Evolutionary conservation across 1,140 invertebrate genomes (phyloP).

Genomic region (Reticulitermes speratus): DNA sequence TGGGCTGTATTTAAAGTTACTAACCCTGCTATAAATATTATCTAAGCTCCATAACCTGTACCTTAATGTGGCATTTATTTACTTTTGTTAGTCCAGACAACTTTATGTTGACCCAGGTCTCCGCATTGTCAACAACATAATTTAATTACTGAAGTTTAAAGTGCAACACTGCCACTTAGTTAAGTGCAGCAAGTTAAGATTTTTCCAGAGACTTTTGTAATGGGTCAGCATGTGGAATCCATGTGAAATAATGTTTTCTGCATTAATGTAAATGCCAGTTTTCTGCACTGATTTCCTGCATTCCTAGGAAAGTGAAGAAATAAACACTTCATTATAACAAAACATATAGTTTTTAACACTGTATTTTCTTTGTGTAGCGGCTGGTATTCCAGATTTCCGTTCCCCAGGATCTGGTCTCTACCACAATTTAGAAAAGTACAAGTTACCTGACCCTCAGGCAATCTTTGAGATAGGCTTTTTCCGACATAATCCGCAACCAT

Average conservation of each 20-base stretch:
- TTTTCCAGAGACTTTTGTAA: neutral
- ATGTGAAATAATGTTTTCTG: too few relatives aligned
- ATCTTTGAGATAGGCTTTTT: slow-evolving; percentile 92
- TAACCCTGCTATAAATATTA: too few relatives aligned
- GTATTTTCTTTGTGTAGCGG: slow-evolving; percentile 58
- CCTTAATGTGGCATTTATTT: too few relatives aligned
- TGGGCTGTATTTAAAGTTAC: too few relatives aligned
- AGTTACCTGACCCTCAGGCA: slow-evolving; percentile 90
- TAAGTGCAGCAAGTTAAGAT: neutral
- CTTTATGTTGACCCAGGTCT: too few relatives aligned
- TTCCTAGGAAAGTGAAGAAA: neutral
- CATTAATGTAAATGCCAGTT: neutral
- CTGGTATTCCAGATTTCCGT: slow-evolving; percentile 93
- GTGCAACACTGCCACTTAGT: too few relatives aligned
- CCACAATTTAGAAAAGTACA: slow-evolving; percentile 88
- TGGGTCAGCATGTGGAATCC: neutral
- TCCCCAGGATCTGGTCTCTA: slow-evolving; percentile 90
- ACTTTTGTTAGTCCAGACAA: too few relatives aligned
- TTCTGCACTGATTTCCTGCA: neutral
- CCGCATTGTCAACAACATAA: too few relatives aligned
- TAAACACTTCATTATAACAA: neutral
- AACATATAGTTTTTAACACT: neutral
- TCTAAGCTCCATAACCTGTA: too few relatives aligned
- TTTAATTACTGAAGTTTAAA: too few relatives aligned
- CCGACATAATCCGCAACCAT: slow-evolving; percentile 77